Conservation (phyloP, 2,888 invertebrate genomes). For the Philopedon plagiatum region DNA sequence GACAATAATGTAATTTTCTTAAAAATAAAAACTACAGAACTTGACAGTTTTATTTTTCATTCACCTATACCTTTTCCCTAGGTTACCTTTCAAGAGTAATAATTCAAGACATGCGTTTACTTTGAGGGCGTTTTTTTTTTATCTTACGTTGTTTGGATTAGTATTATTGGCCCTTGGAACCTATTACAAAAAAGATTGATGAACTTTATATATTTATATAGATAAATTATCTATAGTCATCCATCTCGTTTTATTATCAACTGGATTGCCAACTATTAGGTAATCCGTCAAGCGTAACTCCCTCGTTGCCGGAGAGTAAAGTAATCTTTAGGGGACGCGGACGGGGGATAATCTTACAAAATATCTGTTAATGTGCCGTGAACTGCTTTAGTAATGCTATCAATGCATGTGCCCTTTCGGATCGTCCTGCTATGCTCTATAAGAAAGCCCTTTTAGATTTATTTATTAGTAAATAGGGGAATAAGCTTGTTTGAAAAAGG, state of each 20-base stretch:
- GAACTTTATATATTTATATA: constrained; percentile 7
- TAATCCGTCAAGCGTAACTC: constrained; percentile 40
- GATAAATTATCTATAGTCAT: constrained; percentile 2
- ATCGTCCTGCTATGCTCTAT: constrained; percentile 17
- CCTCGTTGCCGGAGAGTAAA: constrained; percentile 28
- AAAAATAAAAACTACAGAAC: no score
- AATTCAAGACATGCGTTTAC: no score
- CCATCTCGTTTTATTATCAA: constrained; percentile 9
- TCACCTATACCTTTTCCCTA: no score
- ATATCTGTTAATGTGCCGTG: constrained; percentile 47
- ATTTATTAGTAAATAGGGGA: constrained; percentile 24
- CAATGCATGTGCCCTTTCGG: constrained; percentile 42
- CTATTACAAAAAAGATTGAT: background rate
- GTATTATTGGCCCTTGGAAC: background rate
- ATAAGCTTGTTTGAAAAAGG: background rate
- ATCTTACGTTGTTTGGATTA: no score
- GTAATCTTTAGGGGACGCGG: constrained; percentile 22
- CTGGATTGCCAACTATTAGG: constrained; percentile 33
- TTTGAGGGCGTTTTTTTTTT: no score
- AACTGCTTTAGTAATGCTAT: constrained; percentile 35
- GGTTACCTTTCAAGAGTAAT: no score
- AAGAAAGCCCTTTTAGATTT: constrained; percentile 32
- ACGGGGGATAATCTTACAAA: constrained; percentile 33
- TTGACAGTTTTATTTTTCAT: no score
- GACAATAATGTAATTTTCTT: no score